phyloP scores from a whole-genome alignment of 1,140 invertebrate genomes.

The Phocides pigmalion region DNA sequence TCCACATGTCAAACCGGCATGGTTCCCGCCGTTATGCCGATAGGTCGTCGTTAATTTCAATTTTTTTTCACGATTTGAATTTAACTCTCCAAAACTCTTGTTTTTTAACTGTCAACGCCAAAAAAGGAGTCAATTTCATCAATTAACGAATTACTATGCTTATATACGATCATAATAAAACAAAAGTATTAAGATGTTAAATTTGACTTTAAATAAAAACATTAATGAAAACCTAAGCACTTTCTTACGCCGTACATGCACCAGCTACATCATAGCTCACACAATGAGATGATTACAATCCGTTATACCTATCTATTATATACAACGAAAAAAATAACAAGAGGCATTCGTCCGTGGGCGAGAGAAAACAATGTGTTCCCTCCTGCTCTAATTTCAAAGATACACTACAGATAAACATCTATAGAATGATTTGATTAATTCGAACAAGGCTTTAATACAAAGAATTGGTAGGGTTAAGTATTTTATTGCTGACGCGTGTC shows the following conservation, averaged over 20 bases:
- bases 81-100: too few species aligned
- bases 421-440: constrained; percentile 81
- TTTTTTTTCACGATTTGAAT: too few species aligned
- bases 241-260: constrained; percentile 40
- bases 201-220: too few species aligned
- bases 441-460: constrained; percentile 69
- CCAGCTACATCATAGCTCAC: constrained; percentile 69
- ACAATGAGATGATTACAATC: constrained; percentile 82
- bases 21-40: too few species aligned
- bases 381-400: constrained; percentile 81
- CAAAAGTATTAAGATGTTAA: too few species aligned
- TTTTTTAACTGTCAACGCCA: too few species aligned
- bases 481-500: constrained; percentile 79
- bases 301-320: constrained; percentile 74
- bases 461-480: constrained; percentile 73
- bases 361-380: constrained; percentile 76
- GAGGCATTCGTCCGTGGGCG: constrained; percentile 72
- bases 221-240: constrained; percentile 28
- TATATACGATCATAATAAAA: too few species aligned
- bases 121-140: too few species aligned
- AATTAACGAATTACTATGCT: too few species aligned
- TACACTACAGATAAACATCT: constrained; percentile 74
- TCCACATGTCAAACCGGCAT: too few species aligned
- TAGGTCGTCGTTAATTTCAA: too few species aligned
- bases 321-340: constrained; percentile 70